Base-by-base conservation (phyloP, 2,888 invertebrate species). In the Hipparchia semele region DNA sequence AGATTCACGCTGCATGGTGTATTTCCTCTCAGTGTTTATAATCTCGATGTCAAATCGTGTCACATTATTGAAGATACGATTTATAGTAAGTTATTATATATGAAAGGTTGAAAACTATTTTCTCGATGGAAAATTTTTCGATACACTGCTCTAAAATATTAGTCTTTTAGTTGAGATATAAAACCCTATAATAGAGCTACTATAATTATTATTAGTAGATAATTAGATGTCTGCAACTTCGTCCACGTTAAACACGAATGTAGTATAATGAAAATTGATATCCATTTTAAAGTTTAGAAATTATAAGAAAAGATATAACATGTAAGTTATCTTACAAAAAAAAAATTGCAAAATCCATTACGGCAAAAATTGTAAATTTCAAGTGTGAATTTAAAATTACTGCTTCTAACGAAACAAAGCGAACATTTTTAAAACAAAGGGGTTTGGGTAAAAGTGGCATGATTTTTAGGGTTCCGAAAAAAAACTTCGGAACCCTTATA, bases 371-470 rank as follows among this genome's bases (percentile, higher is more conserved):
- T 23, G n/a, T 51, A 23, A 12, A 64, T 23, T 23, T 23, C 23
- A 23, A 23, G 64, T 64, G 13, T 64, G 13, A 64, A 64, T 49
- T 61, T 64, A 64, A 45, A 64, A 64, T 64, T 12, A 64, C 66
- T 23, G 54, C 3, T 39, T 54, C 54, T 45, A 66, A 56, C 45
- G n/a, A 54, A 66, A 66, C 54, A 66, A 66, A 66, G 66, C 66
- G 66, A 54, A 56, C 53, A 66, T 66, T 66, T 66, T 66, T 39
- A 54, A 66, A 66, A 39, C 7, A 45, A 66, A 66, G n/a, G n/a
- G n/a, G n/a, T n/a, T n/a, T n/a, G n/a, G n/a, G n/a, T n/a, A n/a
- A n/a, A n/a, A n/a, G n/a, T n/a, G n/a, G n/a, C n/a, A n/a, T n/a
- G n/a, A n/a, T n/a, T n/a, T n/a, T n/a, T n/a, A n/a, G n/a, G n/a